Evolutionary conservation across 1,140 invertebrate genomes (phyloP), one percentile per base, ranked within the genome.

Genomic region (Megalopta genalis): DNA sequence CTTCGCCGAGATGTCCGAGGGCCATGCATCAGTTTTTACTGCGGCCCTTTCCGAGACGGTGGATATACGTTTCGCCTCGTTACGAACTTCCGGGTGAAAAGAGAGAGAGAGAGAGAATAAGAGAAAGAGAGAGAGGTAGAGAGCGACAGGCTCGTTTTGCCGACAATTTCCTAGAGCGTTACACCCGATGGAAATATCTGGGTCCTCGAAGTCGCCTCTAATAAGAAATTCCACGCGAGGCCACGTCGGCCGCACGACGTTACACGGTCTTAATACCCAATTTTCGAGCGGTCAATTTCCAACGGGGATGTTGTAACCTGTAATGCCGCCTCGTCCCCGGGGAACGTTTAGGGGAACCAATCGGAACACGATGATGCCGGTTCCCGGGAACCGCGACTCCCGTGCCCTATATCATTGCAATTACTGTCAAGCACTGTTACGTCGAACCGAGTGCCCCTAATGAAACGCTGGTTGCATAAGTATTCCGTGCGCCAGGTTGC

Each of bases 231-330:
- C 52, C 74, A 70, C 66, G 66, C 74, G 27, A 70, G 39, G 25
- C 39, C n/a, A 16, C 49, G 66, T 60, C 46, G 18, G 21, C 54
- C 66, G 8, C 37, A 65, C 27, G 66, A 77, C 74, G 66, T 77
- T 70, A 77, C 74, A 70, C 14, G 27, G 66, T 39, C 74, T 70
- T 77, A 62, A 77, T 77, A 77, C 66, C 74, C 74, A 70, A 77
- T 77, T 77, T 70, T 49, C 65, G 32, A 62, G 49, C 74, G 74
- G 74, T 76, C 74, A 76, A 68, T 76, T 76, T 68, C 74, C 54
- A 68, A 60, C 74, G 39, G 1, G 72, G 25, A 27, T 64, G 32
- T 54, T 65, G 16, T 18, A 54, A 54, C 32, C 27, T 23, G 65
- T 66, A 49, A 76, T 69, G 25, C 65, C 65, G 68, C 57, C 7